Conservation (phyloP, 30 jellyfish, hydroid and myxozoan genomes). For the Nemopilema nomurai region DNA sequence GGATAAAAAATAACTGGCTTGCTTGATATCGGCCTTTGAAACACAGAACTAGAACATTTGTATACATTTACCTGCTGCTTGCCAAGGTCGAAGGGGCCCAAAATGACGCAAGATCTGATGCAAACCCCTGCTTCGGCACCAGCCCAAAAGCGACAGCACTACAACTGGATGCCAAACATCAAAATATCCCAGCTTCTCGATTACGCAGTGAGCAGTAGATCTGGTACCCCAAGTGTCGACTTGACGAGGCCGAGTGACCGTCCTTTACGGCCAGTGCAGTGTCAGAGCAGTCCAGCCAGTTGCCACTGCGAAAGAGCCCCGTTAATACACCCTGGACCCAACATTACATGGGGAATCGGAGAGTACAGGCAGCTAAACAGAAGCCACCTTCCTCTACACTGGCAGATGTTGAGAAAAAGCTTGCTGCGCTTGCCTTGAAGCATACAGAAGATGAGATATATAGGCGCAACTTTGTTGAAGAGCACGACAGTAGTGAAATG, state of each 20-base stretch:
- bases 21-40: background rate
- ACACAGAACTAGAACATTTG: background rate
- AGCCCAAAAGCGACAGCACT: constrained; percentile 12
- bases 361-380: background rate
- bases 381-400: constrained; percentile 14
- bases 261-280: constrained; percentile 1
- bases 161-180: constrained; percentile 35
- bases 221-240: background rate
- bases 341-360: constrained; percentile 8
- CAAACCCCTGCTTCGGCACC: background rate
- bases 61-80: background rate
- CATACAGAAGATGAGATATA: constrained; percentile 59
- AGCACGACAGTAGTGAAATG: constrained; percentile 1
- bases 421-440: constrained; percentile 34
- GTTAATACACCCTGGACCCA: constrained; percentile 37
- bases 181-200: constrained; percentile 53
- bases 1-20: too few species aligned
- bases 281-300: constrained; percentile 3
- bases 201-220: background rate
- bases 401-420: constrained; percentile 54
- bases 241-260: constrained; percentile 1
- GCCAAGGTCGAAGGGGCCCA: background rate
- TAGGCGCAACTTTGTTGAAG: constrained; percentile 35
- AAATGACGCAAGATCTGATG: constrained; percentile 2
- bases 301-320: constrained; percentile 34